Evolutionary conservation across 2,113 vertebrate genomes (phyloP), one percentile per base, ranked within the genome.

Genomic region (Sapayoa aenigma): DNA sequence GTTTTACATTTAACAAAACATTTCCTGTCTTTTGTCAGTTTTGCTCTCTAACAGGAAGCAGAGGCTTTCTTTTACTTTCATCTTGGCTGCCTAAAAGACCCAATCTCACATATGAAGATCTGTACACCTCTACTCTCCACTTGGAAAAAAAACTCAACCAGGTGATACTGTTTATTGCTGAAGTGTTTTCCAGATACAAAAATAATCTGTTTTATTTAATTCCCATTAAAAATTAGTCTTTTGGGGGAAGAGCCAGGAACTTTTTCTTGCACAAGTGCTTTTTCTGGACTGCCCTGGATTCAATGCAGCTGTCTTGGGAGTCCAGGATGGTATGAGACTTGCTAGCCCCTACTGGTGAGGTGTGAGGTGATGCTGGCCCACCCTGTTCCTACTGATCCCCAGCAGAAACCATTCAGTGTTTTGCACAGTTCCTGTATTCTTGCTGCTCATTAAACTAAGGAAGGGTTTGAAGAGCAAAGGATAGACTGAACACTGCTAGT

Each of bases 291-390:
- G 18, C 22, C 27, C 14, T 52, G 44, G 21, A 46, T 56, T 60
- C 30, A 31, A 1, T 19, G 18, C n/a, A 77, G n/a, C 17, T 82
- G 7, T 24, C 63, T 46, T 44, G 42, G 41, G 9, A 42, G 20
- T 76, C 39, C 47, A 75, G 39, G 19, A 31, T 0, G 3, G n/a
- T 49, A 12, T 8, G 23, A 41, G 28, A 28, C 5, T 22, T 21
- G 11, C 28, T 33, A 60, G 12, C 8, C 35, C 22, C n/a, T 35
- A 14, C 16, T 27, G 21, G 19, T 72, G 72, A 22, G 52, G 20
- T 1, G 0, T 8, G 22, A 37, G 50, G 28, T 0, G 0, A 22
- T 6, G 50, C 22, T 75, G 30, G 21, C 23, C 47, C 37, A 47
- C 25, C 11, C 12, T 1, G 1, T 2, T n/a, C 33, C 47, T 9